A percentile compares a stretch with the other conserved stretches of the same genome.
Evolutionary conservation across 1,140 invertebrate genomes (phyloP).

Genomic region (Drosophila suzukii): DNA sequence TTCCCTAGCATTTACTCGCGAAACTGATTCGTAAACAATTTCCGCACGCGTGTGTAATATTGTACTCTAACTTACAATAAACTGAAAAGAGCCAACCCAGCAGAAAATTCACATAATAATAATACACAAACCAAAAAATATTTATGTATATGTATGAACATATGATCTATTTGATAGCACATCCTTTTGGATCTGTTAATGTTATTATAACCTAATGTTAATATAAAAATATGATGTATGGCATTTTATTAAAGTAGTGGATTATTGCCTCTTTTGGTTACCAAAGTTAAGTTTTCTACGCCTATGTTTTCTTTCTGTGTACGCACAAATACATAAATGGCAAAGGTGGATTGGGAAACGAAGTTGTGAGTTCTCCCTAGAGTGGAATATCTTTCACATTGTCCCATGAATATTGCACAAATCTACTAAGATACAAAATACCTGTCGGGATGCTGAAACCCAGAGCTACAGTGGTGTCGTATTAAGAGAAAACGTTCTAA

Average conservation of each 20-base stretch:
- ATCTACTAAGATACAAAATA: slow-evolving; percentile 25
- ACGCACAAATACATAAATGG: slow-evolving; percentile 10
- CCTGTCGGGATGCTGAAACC: neutral
- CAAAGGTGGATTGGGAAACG: neutral
- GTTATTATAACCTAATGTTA: too few relatives aligned
- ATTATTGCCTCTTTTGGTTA: too few relatives aligned
- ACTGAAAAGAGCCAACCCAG: neutral
- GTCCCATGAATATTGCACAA: slow-evolving; percentile 37
- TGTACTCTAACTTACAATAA: slow-evolving; percentile 1
- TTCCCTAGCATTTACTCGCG: slow-evolving; percentile 20
- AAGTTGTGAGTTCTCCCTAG: slow-evolving; percentile 8
- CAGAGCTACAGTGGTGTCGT: slow-evolving; percentile 1
- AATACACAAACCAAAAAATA: too few relatives aligned
- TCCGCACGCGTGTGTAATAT: slow-evolving; percentile 28
- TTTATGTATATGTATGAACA: too few relatives aligned
- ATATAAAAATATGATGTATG: too few relatives aligned
- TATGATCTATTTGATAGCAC: too few relatives aligned
- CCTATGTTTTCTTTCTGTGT: neutral
- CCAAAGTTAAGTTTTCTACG: too few relatives aligned
- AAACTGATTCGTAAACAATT: slow-evolving; percentile 42
- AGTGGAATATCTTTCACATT: slow-evolving; percentile 9
- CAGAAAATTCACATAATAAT: neutral
- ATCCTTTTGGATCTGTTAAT: too few relatives aligned
- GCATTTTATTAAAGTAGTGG: too few relatives aligned
- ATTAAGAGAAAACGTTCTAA: neutral